Evolutionary conservation across 1,140 invertebrate species (phyloP).

Genomic region (Archivesica marissinica): DNA sequence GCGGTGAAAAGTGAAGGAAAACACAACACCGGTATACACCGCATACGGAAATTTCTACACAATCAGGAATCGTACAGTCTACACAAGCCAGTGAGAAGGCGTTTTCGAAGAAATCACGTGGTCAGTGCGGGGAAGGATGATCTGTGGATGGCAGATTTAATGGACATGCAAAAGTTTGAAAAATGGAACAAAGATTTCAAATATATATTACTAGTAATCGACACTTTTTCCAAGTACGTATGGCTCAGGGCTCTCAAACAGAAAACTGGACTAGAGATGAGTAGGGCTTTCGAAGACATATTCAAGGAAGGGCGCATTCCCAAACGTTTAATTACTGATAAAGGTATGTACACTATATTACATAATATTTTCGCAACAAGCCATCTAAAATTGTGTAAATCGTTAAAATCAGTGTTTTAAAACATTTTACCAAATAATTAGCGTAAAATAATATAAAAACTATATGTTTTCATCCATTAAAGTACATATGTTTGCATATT

Average conservation of each 20-base stretch:
- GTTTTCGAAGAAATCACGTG: conserved; percentile 11
- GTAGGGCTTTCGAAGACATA: background rate
- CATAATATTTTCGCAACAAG: no score
- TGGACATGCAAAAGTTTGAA: conserved; percentile 25
- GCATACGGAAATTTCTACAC: background rate
- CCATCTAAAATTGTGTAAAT: background rate
- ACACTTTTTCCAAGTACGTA: conserved; percentile 11
- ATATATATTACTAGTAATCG: conserved; percentile 39
- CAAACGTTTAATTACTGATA: conserved; percentile 15
- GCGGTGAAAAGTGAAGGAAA: conserved; percentile 16
- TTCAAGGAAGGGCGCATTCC: background rate
- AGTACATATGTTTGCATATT: no score
- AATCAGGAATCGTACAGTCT: conserved; percentile 23
- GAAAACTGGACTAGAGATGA: no score
- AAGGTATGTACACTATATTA: conserved; percentile 10
- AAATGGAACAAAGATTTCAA: conserved; percentile 39
- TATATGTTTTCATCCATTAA: no score
- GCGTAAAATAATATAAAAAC: background rate
- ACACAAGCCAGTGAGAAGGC: conserved; percentile 18
- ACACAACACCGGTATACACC: conserved; percentile 19
- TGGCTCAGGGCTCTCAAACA: background rate
- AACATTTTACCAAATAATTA: no score
- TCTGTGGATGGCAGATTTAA: conserved; percentile 42
- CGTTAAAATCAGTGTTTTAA: background rate
- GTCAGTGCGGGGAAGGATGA: conserved; percentile 24